phyloP scores from a whole-genome alignment of 2,113 vertebrate genomes.

The Dascyllus trimaculatus region DNA sequence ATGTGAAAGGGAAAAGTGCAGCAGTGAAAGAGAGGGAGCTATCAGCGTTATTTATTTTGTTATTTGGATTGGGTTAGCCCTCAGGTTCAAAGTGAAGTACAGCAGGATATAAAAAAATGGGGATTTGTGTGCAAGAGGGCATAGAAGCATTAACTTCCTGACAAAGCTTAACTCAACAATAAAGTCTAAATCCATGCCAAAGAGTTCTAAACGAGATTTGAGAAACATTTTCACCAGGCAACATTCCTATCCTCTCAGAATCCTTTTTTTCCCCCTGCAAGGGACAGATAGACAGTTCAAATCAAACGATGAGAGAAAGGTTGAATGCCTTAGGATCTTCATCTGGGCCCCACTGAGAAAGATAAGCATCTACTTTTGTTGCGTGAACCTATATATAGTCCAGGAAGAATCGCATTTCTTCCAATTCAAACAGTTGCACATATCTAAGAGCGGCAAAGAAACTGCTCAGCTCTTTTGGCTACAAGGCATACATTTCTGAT shows the following conservation, averaged over 20 bases:
- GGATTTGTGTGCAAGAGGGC: slow-evolving; percentile 69
- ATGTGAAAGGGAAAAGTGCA: slow-evolving; percentile 12
- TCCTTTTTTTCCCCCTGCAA: slow-evolving; percentile 6
- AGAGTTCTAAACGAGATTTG: slow-evolving; percentile 63
- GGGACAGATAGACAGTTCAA: slow-evolving; percentile 33
- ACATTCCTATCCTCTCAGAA: slow-evolving; percentile 38
- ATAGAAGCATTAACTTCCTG: slow-evolving; percentile 68
- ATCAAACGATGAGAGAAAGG: slow-evolving; percentile 32
- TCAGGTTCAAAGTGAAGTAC: slow-evolving; percentile 63
- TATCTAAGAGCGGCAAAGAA: slow-evolving; percentile 19
- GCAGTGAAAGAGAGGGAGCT: slow-evolving; percentile 9
- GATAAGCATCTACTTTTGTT: slow-evolving; percentile 26
- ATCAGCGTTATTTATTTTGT: slow-evolving; percentile 60
- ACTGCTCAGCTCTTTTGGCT: slow-evolving; percentile 1
- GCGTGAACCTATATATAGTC: slow-evolving; percentile 16
- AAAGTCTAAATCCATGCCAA: slow-evolving; percentile 70
- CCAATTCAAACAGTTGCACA: slow-evolving; percentile 13
- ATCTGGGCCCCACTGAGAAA: slow-evolving; percentile 20
- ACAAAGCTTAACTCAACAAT: slow-evolving; percentile 75
- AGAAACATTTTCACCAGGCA: slow-evolving; percentile 60
- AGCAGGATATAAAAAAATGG: slow-evolving; percentile 36
- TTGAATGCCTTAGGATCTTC: slow-evolving; percentile 37
- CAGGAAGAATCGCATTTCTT: not conserved
- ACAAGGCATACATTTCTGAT: slow-evolving; percentile 24
- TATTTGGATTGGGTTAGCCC: slow-evolving; percentile 47